A percentile compares a stretch with the other conserved stretches of the same genome.
Evolutionary conservation across 2,797 vertebrate species (phyloP).

Genomic region (Smutsia gigantea): DNA sequence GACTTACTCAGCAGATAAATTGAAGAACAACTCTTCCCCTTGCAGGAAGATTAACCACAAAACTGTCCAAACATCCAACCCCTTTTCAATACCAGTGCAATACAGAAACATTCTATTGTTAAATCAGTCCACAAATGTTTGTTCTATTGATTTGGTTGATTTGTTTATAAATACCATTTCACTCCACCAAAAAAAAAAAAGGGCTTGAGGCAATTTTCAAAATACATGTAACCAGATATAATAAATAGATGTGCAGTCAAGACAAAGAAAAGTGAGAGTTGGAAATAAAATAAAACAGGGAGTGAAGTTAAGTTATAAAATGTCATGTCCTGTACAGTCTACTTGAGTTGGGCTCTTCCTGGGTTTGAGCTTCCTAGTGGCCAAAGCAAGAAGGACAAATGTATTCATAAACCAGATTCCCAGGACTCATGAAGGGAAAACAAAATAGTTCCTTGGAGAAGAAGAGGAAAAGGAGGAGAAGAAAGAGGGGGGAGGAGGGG

Average conservation of each 20-base stretch:
- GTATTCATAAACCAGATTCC: neutral
- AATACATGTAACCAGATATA: neutral
- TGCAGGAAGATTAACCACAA: neutral
- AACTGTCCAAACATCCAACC: neutral
- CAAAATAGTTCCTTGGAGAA: neutral
- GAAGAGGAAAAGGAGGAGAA: neutral
- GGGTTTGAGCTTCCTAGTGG: constrained; percentile 26
- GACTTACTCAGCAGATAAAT: neutral
- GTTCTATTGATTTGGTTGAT: constrained; percentile 32
- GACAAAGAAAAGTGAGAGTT: neutral
- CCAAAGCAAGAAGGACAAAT: constrained; percentile 30
- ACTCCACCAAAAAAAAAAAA: neutral
- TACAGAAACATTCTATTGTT: neutral
- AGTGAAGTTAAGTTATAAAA: neutral
- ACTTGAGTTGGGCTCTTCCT: neutral
- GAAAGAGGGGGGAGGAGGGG: neutral
- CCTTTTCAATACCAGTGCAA: neutral
- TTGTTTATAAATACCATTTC: constrained; percentile 10
- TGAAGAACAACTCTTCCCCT: neutral
- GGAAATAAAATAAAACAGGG: neutral
- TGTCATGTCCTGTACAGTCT: no score
- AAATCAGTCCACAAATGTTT: neutral
- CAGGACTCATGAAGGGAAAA: neutral
- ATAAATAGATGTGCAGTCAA: neutral
- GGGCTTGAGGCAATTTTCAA: neutral